Conservation (phyloP, 2,113 vertebrate genomes). For the Pogonocichla stellata region DNA sequence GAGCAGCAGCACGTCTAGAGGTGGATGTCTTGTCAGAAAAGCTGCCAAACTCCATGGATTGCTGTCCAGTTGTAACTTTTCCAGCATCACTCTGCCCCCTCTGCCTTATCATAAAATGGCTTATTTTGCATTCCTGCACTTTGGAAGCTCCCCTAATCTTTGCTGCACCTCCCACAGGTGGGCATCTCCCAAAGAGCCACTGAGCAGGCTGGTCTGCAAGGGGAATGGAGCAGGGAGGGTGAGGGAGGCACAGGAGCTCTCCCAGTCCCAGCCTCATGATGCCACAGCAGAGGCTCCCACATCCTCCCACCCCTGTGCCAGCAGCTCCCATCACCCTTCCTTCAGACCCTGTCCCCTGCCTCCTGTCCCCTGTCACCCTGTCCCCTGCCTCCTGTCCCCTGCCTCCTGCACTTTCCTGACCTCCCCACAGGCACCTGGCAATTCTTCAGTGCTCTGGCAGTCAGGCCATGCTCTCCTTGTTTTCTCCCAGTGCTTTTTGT, state of each 20-base stretch:
- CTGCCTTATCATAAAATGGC: not conserved
- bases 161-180: not conserved
- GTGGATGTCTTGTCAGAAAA: not conserved
- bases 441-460: not conserved
- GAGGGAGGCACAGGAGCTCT: not conserved
- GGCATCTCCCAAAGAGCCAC: not conserved
- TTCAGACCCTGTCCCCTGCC: fast-evolving
- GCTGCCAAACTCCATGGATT: not conserved
- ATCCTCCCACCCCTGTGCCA: not conserved
- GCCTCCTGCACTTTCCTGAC: not conserved
- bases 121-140: not conserved
- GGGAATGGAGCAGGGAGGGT: fast-evolving
- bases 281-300: no score
- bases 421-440: not conserved
- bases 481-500: not conserved
- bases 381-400: not conserved
- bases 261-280: not conserved
- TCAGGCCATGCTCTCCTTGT: not conserved
- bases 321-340: not conserved
- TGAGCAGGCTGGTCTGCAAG: no score
- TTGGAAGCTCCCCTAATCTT: not conserved
- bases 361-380: not conserved
- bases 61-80: not conserved
- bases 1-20: not conserved
- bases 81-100: not conserved